Conservation (phyloP, 1,140 invertebrate genomes). For the Drosophila takahashii region DNA sequence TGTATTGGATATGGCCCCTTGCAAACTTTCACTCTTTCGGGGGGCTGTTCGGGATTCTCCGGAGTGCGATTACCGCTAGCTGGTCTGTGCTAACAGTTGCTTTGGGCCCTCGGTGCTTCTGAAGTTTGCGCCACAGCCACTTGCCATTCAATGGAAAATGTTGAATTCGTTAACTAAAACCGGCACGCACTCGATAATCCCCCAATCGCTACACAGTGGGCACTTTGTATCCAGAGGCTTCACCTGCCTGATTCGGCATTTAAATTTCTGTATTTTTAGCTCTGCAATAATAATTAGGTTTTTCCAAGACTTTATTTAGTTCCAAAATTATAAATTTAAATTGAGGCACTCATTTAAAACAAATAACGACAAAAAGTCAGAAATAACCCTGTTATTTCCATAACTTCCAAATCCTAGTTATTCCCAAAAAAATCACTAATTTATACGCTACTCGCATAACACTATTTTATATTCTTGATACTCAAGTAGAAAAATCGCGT, state of each 20-base stretch:
- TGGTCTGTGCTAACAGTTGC: constrained; percentile 52
- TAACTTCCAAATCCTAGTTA: too few species aligned
- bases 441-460: too few species aligned
- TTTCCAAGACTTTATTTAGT: too few species aligned
- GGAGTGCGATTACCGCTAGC: constrained; percentile 40
- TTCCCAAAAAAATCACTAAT: too few species aligned
- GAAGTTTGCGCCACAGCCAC: constrained; percentile 37
- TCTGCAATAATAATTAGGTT: too few species aligned
- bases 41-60: constrained; percentile 24
- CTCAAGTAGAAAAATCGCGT: not conserved
- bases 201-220: constrained; percentile 24
- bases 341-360: too few species aligned
- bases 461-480: not conserved
- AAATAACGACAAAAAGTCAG: too few species aligned
- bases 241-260: too few species aligned
- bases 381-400: too few species aligned
- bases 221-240: too few species aligned
- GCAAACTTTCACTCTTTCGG: not conserved
- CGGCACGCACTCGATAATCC: constrained; percentile 55
- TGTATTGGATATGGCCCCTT: not conserved
- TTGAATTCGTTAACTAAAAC: constrained; percentile 39
- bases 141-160: constrained; percentile 38
- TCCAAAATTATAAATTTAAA: too few species aligned
- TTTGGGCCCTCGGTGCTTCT: constrained; percentile 22
- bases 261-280: too few species aligned